Evolutionary conservation across 2,797 vertebrate genomes (phyloP).

Genomic region (Coccyzus lansbergi): DNA sequence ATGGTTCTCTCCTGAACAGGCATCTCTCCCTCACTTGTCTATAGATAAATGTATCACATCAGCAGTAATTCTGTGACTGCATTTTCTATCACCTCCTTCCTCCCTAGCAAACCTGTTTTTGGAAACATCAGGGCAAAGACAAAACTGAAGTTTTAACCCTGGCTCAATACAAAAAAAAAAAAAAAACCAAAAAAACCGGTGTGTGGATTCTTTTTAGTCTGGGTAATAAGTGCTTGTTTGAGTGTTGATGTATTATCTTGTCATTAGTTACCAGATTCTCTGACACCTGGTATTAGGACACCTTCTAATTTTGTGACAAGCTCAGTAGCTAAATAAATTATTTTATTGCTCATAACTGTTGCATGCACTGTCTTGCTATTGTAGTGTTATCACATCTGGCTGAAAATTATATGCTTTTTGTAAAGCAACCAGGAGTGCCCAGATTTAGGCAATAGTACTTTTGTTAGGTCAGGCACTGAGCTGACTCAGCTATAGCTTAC

Average conservation of each 20-base stretch:
- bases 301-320: not conserved
- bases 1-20: not conserved
- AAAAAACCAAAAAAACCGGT: no score
- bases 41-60: not conserved
- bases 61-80: not conserved
- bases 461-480: not conserved
- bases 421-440: not conserved
- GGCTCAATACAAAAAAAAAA: not conserved
- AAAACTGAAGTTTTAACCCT: not conserved
- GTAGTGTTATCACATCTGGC: not conserved
- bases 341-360: not conserved
- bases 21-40: not conserved
- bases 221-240: not conserved
- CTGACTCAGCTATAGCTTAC: not conserved
- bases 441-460: not conserved
- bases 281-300: not conserved
- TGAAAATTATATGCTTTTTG: not conserved
- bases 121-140: not conserved
- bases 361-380: not conserved
- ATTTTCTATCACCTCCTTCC: not conserved
- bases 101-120: not conserved
- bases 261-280: not conserved
- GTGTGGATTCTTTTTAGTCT: not conserved
- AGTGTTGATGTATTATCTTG: not conserved
- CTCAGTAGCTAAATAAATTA: not conserved